phyloP scores from a whole-genome alignment of 37 sponge, comb jelly and placozoan species.

The Ephydatia muelleri region DNA sequence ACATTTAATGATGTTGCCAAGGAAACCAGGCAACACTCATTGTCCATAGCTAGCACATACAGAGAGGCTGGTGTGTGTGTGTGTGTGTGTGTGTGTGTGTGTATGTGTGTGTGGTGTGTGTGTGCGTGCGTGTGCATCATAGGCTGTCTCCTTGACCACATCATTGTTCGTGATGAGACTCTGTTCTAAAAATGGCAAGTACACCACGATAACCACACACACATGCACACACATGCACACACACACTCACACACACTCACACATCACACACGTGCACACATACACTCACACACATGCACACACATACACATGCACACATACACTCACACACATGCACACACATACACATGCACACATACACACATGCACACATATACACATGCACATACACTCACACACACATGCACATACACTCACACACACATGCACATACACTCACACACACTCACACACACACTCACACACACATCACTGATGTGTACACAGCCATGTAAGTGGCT shows the following conservation, averaged over 20 bases:
- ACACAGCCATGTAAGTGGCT: no score
- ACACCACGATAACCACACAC: no score
- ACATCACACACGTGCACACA: no score
- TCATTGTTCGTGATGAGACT: no score
- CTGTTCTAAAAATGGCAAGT: no score
- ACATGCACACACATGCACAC: no score
- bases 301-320: background rate
- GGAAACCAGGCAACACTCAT: background rate
- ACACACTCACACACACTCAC: no score
- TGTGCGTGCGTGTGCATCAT: background rate
- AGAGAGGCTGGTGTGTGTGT: background rate
- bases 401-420: no score
- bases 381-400: background rate
- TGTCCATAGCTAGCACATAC: background rate
- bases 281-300: background rate
- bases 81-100: slow-evolving; percentile 7
- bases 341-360: background rate
- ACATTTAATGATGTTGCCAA: background rate
- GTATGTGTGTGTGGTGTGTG: slow-evolving; percentile 5
- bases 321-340: background rate
- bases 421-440: no score
- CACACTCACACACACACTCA: no score
- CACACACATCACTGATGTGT: no score
- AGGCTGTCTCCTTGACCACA: background rate
- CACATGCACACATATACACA: background rate